Base-by-base conservation (phyloP, 2,797 vertebrate species). In the Petrocephalus schoutedeni region DNA sequence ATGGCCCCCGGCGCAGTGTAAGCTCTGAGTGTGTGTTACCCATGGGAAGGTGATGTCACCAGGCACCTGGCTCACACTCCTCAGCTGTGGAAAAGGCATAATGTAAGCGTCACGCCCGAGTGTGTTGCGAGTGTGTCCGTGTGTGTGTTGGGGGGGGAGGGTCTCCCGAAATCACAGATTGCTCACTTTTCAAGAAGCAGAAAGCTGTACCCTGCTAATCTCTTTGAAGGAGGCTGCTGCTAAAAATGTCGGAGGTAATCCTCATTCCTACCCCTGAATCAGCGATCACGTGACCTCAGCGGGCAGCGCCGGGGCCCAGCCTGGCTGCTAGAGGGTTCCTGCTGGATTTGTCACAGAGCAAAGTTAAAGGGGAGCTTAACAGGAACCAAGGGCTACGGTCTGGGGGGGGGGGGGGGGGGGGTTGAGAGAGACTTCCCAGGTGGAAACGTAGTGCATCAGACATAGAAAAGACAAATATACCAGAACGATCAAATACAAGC, bases 311-410 rank as follows among this genome's bases (percentile, higher is more conserved):
- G 85, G 54, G 36, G 61, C 32, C 74, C 2, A 16, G 67, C 85
- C 19, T 16, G 8, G 56, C 59, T 86, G 64, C 45, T 87, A 80
- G 36, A 89, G 88, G 61, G 57, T 36, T 86, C 45, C 19, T 74
- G 59, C 51, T 88, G 85, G 57, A 88, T 85, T 88, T 88, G 53
- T 74, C 83, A 86, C 59, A 51, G 83, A 88, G 53, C 49, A 57
- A 88, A 86, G 59, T 85, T 67, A 83, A 86, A 23, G 51, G 41
- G 32, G 41, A 71, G 59, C 87, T 88, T 85, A 61, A 88, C 80
- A 64, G 80, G 87, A 67, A 83, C 41, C n/a, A 49, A 83, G 41
- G 19, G n/a, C 54, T 88, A 41, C 19, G 36, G 71, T 77, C 36
- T 2, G 36, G 2, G 0, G 71, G 36, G 1, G 36, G 2, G 0